Percentiles rank a stretch among this genome's conserved stretches.
Evolutionary conservation across 2,888 invertebrate species (phyloP).

Genomic region (Drosophila merina): DNA sequence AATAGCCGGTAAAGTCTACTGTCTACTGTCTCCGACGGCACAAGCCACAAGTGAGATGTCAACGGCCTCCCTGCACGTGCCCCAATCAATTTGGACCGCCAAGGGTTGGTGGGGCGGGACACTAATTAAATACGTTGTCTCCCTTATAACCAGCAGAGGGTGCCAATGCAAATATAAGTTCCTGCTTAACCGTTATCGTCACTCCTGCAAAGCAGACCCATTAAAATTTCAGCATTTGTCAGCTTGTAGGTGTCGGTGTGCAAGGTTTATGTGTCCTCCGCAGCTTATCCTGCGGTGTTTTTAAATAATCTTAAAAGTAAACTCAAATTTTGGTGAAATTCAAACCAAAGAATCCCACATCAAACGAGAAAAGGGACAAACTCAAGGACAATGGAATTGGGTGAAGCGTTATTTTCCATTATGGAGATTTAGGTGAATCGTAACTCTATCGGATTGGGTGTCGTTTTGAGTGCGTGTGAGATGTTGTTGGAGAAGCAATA

Average conservation of each 20-base stretch:
- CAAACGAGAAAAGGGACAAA: conserved; percentile 11
- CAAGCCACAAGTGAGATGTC: conserved; percentile 45
- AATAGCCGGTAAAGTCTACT: conserved; percentile 8
- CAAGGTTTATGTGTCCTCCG: background rate
- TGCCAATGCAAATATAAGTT: conserved; percentile 30
- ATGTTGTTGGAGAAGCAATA: conserved; percentile 54
- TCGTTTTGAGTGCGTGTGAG: conserved; percentile 59
- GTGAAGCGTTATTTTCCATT: conserved; percentile 5
- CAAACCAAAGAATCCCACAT: conserved; percentile 10
- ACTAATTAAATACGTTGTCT: conserved; percentile 58
- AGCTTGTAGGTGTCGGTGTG: background rate
- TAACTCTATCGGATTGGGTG: conserved; percentile 18
- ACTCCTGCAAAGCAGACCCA: conserved; percentile 15
- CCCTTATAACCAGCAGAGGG: conserved; percentile 40
- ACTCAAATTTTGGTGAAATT: conserved; percentile 24
- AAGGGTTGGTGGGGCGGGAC: background rate
- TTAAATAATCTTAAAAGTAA: conserved; percentile 36
- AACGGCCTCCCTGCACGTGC: conserved; percentile 37
- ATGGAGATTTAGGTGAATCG: conserved; percentile 28
- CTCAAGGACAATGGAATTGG: conserved; percentile 1
- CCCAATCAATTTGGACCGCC: conserved; percentile 25
- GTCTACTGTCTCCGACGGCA: conserved; percentile 1
- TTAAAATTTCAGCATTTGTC: conserved; percentile 36
- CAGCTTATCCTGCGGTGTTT: conserved; percentile 15
- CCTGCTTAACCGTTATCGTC: conserved; percentile 30